These are phyloP conservation scores for Penaeus vannamei DNA, from an alignment of 1,140 invertebrate genomes.

Conservation along the genomic window DNA sequence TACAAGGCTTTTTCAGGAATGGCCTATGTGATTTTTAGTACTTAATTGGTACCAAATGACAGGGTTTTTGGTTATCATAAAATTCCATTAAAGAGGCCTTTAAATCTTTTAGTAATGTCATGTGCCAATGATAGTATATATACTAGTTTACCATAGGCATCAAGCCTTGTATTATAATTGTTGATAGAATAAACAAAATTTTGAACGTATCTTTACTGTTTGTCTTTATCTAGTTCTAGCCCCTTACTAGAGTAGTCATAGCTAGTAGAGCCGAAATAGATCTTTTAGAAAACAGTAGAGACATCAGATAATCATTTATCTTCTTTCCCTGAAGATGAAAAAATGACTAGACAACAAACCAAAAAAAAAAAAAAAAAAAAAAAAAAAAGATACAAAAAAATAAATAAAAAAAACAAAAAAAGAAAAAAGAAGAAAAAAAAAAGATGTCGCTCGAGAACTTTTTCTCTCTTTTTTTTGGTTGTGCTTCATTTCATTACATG, in stretches of 20 bases:
- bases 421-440: too few species aligned
- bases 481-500: too few species aligned
- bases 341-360: too few species aligned
- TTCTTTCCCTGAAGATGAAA: constrained; percentile 46
- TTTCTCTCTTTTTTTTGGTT: too few species aligned
- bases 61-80: constrained; percentile 60
- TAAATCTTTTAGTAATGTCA: constrained; percentile 55
- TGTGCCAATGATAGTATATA: constrained; percentile 67
- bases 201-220: constrained; percentile 66
- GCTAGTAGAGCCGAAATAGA: constrained; percentile 54
- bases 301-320: constrained; percentile 23
- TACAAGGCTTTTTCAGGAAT: constrained; percentile 56
- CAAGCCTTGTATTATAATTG: constrained; percentile 67
- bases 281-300: constrained; percentile 38
- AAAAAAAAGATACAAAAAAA: too few species aligned
- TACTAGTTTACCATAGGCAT: constrained; percentile 63
- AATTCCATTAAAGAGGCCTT: constrained; percentile 61
- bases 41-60: constrained; percentile 63
- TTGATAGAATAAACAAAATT: constrained; percentile 67
- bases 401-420: too few species aligned
- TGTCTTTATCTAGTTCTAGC: constrained; percentile 66
- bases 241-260: constrained; percentile 65
- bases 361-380: too few species aligned
- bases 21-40: constrained; percentile 56
- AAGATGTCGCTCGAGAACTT: too few species aligned